phyloP scores from a whole-genome alignment of 2,797 vertebrate species.

The Calcarius lapponicus region DNA sequence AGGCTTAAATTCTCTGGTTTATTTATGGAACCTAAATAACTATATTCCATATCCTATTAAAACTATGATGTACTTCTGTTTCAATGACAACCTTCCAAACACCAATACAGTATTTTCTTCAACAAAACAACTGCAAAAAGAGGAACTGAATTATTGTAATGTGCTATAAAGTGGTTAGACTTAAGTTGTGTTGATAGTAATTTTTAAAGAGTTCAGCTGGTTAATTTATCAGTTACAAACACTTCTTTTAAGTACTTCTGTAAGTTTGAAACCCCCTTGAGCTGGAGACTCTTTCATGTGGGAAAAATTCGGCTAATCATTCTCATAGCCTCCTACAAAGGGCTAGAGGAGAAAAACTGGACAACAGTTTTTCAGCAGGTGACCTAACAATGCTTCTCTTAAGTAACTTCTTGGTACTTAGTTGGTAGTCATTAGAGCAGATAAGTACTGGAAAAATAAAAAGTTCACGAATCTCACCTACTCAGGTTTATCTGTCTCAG shows the following conservation, averaged over 20 bases:
- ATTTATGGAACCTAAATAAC: background rate
- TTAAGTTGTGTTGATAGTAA: background rate
- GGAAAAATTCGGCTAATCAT: background rate
- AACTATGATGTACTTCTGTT: background rate
- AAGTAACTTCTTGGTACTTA: background rate
- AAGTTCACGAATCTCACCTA: background rate
- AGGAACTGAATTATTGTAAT: background rate
- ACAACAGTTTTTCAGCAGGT: background rate
- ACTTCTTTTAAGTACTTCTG: background rate
- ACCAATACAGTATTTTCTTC: background rate
- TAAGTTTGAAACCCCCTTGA: background rate
- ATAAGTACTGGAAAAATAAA: background rate
- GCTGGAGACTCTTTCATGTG: background rate
- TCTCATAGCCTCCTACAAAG: background rate
- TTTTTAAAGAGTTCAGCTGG: background rate
- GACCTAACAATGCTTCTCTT: background rate
- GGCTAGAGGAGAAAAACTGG: background rate
- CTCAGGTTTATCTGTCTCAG: background rate
- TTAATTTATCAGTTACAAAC: background rate
- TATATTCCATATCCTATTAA: background rate
- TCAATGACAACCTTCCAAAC: background rate
- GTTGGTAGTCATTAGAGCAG: background rate
- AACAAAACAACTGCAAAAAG: background rate
- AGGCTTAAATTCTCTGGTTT: background rate
- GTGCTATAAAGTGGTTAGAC: background rate